Evolutionary conservation across 2,888 invertebrate genomes (phyloP).

Genomic region (Chloroclysta siterata): DNA sequence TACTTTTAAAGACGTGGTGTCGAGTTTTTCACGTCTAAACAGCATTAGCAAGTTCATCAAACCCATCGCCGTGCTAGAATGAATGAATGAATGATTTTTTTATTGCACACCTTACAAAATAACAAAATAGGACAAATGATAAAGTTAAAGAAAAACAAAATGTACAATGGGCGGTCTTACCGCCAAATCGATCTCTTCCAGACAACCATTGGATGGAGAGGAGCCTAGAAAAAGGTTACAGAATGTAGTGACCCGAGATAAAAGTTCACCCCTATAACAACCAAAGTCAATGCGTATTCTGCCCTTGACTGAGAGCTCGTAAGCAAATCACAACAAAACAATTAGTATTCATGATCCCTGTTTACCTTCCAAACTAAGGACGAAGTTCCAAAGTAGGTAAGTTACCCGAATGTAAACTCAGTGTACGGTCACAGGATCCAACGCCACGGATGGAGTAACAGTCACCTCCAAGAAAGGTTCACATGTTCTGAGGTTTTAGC

Average conservation of each 20-base stretch:
- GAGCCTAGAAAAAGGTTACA: not conserved
- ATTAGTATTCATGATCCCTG: constrained; percentile 22
- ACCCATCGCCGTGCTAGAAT: no score
- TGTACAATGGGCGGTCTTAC: no score
- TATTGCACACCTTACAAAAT: no score
- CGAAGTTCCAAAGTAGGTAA: constrained; percentile 26
- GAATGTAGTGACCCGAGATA: not conserved
- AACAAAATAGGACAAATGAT: no score
- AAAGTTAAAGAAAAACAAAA: no score
- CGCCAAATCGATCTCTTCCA: no score
- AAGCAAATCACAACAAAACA: constrained; percentile 24
- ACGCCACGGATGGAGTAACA: constrained; percentile 5
- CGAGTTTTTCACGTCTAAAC: no score
- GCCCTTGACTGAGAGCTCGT: constrained; percentile 11
- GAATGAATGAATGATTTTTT: no score
- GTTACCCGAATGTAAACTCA: constrained; percentile 25
- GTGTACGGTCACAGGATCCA: constrained; percentile 23
- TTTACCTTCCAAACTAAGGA: constrained; percentile 28
- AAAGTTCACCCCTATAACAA: constrained; percentile 4
- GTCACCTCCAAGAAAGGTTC: not conserved
- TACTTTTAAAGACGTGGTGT: no score
- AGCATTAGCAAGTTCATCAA: no score
- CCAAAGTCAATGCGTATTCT: constrained; percentile 5
- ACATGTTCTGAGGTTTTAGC: not conserved
- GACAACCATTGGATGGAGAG: no score